Base-by-base conservation (phyloP, 2,113 vertebrate species). In the Peromyscus leucopus region DNA sequence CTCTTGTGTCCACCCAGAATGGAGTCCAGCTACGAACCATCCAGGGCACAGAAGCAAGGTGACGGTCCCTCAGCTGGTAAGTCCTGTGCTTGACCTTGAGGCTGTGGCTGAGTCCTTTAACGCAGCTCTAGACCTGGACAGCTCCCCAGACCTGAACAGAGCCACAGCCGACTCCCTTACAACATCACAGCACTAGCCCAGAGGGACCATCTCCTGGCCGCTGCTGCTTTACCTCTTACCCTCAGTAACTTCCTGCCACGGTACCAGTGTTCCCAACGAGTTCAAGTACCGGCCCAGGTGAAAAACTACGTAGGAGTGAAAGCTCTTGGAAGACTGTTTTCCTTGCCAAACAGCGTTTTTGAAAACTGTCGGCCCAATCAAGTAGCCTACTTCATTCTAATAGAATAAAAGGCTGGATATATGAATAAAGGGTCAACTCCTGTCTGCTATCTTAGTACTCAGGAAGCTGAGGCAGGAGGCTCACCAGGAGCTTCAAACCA, bases 381-480 rank as follows among this genome's bases (percentile, higher is more conserved):
- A 65, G 48, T n/a, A 79, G 63, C 59, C 63, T 69, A 82, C 36
- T 97, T 63, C 78, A 86, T 31, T 95, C 55, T 78, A 90, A 67
- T 80, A 82, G 75, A 97, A 88, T 75, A 76, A 82, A 97, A 88
- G 57, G 26, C 8, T 85, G n/a, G 2, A 19, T 46, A 7, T 65
- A n/a, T 24, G 33, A 82, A n/a, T 59, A n/a, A 82, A 59, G n/a
- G 19, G 26, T 9, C 19, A 19, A 65, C 15, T 33, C 61, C 16
- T 33, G 0, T 85, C 13, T 65, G 83, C 46, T 5, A 46, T 65
- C 61, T 85, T 46, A 85, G 59, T 28, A 46, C 26, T 42, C 4
- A 33, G 83, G 26, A 67, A 67, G 61, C 26, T 67, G n/a, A 67
- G 61, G 7, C 83, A 85, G 26, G 15, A 63, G 57, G 59, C 31